Percentiles rank a stretch among this genome's conserved stretches.
These are phyloP conservation scores for Lynx canadensis DNA, from an alignment of 2,113 vertebrate genomes.

Conservation along the genomic window DNA sequence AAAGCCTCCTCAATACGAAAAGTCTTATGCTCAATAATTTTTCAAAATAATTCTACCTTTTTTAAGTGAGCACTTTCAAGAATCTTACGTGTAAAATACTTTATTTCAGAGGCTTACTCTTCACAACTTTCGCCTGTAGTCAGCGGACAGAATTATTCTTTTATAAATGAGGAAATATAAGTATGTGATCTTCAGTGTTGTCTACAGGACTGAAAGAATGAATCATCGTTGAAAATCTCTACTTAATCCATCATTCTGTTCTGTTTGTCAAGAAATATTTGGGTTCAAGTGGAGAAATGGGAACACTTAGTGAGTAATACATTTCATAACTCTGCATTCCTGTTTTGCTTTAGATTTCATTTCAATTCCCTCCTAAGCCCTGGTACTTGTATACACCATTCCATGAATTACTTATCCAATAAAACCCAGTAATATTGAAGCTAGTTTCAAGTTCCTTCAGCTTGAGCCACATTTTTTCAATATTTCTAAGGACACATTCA, in stretches of 20 bases:
- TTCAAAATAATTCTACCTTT: slow-evolving; percentile 17
- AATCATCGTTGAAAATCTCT: neutral
- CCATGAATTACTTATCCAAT: neutral
- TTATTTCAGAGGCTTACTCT: neutral
- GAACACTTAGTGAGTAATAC: neutral
- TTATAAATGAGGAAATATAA: neutral
- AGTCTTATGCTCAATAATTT: neutral
- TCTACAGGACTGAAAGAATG: neutral
- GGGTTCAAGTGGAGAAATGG: neutral
- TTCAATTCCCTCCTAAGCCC: neutral
- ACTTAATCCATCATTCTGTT: slow-evolving; percentile 4
- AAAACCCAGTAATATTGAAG: slow-evolving; percentile 2
- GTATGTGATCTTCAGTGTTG: neutral
- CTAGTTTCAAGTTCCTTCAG: neutral
- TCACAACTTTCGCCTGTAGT: neutral
- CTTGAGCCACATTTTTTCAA: neutral
- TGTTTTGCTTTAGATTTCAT: slow-evolving; percentile 55
- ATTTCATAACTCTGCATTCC: neutral
- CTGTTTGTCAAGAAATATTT: slow-evolving; percentile 25
- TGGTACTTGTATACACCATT: neutral
- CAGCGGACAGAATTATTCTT: slow-evolving; percentile 3
- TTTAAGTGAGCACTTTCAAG: neutral
- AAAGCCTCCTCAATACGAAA: neutral
- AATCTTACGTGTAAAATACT: neutral
- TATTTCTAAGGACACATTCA: neutral